These are phyloP conservation scores for Entomyzon cyanotis DNA, from an alignment of 2,113 vertebrate species.

Conservation along the genomic window DNA sequence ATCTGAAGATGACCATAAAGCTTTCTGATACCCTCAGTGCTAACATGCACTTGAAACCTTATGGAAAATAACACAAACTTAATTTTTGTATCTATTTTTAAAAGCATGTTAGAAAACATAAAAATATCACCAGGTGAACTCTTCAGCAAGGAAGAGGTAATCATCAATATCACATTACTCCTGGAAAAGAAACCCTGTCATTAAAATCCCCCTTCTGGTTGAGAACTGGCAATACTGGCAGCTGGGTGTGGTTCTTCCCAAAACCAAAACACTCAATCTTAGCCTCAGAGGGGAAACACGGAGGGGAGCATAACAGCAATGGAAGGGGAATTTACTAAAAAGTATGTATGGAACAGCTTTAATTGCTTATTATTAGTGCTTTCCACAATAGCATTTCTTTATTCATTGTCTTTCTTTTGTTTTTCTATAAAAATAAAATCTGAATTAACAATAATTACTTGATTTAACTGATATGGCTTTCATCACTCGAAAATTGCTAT, in stretches of 20 bases:
- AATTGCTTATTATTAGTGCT: not conserved
- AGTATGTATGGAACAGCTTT: not conserved
- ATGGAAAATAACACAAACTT: not conserved
- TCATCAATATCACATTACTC: not conserved
- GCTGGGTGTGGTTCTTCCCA: not conserved
- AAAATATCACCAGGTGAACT: not conserved
- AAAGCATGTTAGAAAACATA: not conserved
- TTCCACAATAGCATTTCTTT: not conserved
- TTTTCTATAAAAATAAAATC: not conserved
- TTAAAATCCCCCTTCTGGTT: not conserved
- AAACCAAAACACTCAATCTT: not conserved
- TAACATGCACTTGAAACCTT: not conserved
- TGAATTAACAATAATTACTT: not conserved
- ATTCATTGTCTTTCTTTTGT: not conserved
- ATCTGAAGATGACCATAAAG: not conserved
- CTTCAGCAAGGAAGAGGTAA: not conserved
- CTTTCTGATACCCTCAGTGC: not conserved
- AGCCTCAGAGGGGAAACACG: not conserved
- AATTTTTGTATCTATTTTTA: not conserved
- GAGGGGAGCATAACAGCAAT: not conserved
- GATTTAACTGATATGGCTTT: not conserved
- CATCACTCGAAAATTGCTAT: accelerated
- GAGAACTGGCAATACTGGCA: not conserved
- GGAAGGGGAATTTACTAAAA: not conserved
- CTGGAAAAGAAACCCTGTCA: not conserved